Percentiles rank a stretch among this genome's conserved stretches.
Evolutionary conservation across 2,797 vertebrate genomes (phyloP).

Genomic region (Petrocephalus sullivani): DNA sequence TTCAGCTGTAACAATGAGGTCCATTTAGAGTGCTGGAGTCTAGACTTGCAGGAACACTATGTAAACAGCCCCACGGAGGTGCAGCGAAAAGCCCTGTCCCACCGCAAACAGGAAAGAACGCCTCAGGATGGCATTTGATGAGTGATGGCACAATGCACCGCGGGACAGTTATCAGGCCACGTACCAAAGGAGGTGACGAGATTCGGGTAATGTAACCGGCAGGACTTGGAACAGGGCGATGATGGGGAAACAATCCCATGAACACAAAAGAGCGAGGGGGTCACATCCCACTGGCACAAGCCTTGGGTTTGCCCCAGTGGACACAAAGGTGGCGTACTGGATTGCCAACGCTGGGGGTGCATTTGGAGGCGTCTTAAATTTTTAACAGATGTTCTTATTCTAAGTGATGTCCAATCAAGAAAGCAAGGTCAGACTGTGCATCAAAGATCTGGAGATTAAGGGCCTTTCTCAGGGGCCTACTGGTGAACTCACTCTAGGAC

Average conservation of each 20-base stretch:
- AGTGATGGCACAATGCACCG: background rate
- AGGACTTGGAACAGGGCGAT: background rate
- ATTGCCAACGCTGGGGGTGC: background rate
- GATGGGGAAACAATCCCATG: background rate
- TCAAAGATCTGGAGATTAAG: background rate
- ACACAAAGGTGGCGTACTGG: background rate
- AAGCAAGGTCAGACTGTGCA: background rate
- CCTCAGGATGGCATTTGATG: slow-evolving; percentile 39
- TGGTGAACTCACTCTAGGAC: background rate
- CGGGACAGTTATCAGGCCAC: background rate
- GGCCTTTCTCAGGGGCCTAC: background rate
- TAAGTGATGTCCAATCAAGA: background rate
- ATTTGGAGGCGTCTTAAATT: background rate
- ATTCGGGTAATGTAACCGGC: background rate
- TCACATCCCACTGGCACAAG: background rate
- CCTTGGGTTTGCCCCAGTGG: background rate
- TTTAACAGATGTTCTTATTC: background rate
- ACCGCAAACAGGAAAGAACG: slow-evolving; percentile 40
- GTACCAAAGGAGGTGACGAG: background rate
- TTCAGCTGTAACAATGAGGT: slow-evolving; percentile 14
- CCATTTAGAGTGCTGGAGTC: slow-evolving; percentile 12
- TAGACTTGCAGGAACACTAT: slow-evolving; percentile 33
- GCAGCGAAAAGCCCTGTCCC: slow-evolving; percentile 28
- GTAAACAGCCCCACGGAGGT: slow-evolving; percentile 33
- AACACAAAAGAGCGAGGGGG: background rate